These are phyloP conservation scores for Paelopatides confundens DNA, from an alignment of 53 echinoderm and acorn worm genomes.

Conservation along the genomic window DNA sequence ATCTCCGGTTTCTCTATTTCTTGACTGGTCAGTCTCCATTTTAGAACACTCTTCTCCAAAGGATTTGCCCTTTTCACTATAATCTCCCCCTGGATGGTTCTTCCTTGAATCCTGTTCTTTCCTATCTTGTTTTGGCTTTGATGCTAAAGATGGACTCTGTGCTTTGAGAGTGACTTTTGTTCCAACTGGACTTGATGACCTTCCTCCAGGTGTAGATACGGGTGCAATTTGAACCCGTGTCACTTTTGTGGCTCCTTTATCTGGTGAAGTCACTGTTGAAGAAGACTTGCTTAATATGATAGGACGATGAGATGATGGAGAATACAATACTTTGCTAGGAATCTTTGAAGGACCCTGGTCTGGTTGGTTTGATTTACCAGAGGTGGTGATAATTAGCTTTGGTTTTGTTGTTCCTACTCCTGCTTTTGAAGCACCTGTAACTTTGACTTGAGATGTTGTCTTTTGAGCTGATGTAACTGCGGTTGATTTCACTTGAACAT, in stretches of 20 bases:
- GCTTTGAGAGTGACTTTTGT: neutral
- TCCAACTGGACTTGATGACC: neutral
- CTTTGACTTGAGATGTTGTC: neutral
- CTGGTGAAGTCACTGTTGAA: conserved; percentile 82
- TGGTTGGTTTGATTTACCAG: neutral
- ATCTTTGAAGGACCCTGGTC: conserved; percentile 75
- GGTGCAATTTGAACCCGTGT: conserved; percentile 75
- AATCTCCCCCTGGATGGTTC: neutral
- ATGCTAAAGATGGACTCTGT: neutral
- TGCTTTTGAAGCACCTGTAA: neutral
- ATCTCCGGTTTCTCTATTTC: neutral
- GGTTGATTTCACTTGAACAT: neutral
- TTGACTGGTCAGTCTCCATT: neutral
- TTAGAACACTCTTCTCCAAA: neutral
- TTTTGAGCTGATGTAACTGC: neutral
- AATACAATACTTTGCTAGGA: conserved; percentile 48
- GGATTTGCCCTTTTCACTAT: neutral
- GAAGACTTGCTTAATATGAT: conserved; percentile 88
- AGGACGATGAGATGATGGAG: conserved; percentile 74
- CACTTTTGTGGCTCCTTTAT: conserved; percentile 85
- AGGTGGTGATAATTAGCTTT: conserved; percentile 46
- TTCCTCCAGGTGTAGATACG: conserved; percentile 20
- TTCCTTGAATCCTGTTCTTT: neutral
- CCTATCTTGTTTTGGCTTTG: neutral
- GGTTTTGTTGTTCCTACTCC: conserved; percentile 46